Evolutionary conservation across 2,113 vertebrate genomes (phyloP), one percentile per base, ranked within the genome.

Genomic region (Lethenteron camtschaticum): DNA sequence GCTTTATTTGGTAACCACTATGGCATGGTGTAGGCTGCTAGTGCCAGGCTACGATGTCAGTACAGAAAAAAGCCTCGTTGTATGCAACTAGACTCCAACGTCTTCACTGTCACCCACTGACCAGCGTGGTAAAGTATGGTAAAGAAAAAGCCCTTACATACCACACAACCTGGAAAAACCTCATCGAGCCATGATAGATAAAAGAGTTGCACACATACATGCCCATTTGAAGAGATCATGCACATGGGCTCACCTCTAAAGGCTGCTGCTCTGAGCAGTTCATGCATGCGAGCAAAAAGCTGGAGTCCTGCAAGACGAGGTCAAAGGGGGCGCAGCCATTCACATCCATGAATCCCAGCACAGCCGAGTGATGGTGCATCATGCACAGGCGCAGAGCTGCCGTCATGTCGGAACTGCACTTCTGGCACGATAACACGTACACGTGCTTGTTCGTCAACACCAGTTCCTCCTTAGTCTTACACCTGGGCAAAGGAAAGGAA

Each of bases 311-410:
- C 70, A 86, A 77, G 11, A 86, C 76, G 2, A 86, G 77, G 72
- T 86, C 84, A n/a, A 77, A 71, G 5, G 83, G 74, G 2, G 73
- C 58, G 4, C 81, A 77, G 2, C 78, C 81, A 68, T 76, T 75
- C 69, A 86, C 81, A 77, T 86, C 81, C 76, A 86, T 74, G 74
- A 82, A 83, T 11, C 83, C 84, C 76, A 86, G 73, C 59, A 85
- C 76, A 9, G 80, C 75, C 11, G 81, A 77, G 78, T 83, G 82
- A 60, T 77, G 79, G 75, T 86, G 84, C 41, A 85, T 71, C 76
- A 85, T 74, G 76, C 80, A 79, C 73, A 83, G 79, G 66, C 79
- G 78, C 73, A 83, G 84, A 1, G 76, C 74, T 11, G 79, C 81
- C 3, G 72, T 76, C 74, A 86, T 82, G 55, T 73, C 74, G 3